A percentile compares a stretch with the other conserved stretches of the same genome.
Evolutionary conservation across 1,140 invertebrate species (phyloP).

Genomic region (Drosophila parvula): DNA sequence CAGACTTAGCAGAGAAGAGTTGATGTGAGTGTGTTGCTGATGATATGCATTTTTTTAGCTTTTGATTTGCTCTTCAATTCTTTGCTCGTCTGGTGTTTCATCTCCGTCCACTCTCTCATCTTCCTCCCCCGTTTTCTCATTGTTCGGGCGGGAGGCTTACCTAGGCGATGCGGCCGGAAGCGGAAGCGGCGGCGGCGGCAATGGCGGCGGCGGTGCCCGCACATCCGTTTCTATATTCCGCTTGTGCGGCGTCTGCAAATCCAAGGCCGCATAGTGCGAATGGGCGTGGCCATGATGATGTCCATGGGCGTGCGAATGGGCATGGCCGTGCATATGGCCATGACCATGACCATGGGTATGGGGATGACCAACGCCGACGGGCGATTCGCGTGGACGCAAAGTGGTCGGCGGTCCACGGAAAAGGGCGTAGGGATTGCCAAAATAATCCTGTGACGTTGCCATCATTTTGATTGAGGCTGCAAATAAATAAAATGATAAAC

Average conservation of each 20-base stretch:
- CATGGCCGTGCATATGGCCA: slow-evolving; percentile 38
- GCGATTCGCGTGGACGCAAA: slow-evolving; percentile 74
- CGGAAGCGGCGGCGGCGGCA: slow-evolving; percentile 75
- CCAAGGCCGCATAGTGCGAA: slow-evolving; percentile 64
- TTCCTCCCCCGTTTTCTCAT: slow-evolving; percentile 30
- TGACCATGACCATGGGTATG: slow-evolving; percentile 44
- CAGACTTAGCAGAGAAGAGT: slow-evolving; percentile 75
- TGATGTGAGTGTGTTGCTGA: slow-evolving; percentile 73
- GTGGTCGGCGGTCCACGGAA: slow-evolving; percentile 78
- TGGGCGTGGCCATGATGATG: slow-evolving; percentile 50
- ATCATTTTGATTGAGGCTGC: slow-evolving; percentile 68
- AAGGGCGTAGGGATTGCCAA: slow-evolving; percentile 80
- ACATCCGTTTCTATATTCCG: slow-evolving; percentile 70
- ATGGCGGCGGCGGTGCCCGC: slow-evolving; percentile 71
- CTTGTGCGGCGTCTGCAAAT: slow-evolving; percentile 80
- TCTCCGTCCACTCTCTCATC: slow-evolving; percentile 19
- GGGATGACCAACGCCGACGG: slow-evolving; percentile 66
- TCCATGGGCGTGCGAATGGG: slow-evolving; percentile 45
- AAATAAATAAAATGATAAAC: slow-evolving; percentile 13
- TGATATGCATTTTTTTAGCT: slow-evolving; percentile 68
- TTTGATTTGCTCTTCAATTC: slow-evolving; percentile 54
- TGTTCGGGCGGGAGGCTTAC: slow-evolving; percentile 60
- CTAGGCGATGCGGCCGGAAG: slow-evolving; percentile 76
- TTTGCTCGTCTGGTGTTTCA: slow-evolving; percentile 55
- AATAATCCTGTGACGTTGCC: slow-evolving; percentile 82